Conservation (phyloP, 2,888 invertebrate species). For the Odontocerum albicorne region DNA sequence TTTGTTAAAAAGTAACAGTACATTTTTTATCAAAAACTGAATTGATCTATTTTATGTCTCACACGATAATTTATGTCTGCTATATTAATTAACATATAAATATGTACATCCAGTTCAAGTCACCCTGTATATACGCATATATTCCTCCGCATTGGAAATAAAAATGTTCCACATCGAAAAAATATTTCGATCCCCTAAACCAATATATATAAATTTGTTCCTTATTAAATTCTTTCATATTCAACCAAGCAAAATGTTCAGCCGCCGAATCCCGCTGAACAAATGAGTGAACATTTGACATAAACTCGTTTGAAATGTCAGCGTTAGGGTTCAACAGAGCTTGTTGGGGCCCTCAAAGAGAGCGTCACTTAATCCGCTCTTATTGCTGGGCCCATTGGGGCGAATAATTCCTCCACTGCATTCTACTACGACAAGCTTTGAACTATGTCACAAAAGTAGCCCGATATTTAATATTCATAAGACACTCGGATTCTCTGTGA, state of each 20-base stretch:
- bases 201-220: constrained; percentile 31
- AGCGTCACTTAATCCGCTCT: constrained; percentile 35
- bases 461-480: constrained; percentile 32
- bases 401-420: constrained; percentile 34
- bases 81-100: too few species aligned
- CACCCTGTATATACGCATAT: too few species aligned
- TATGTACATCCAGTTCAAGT: too few species aligned
- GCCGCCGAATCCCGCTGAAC: constrained; percentile 25
- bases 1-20: too few species aligned
- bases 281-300: constrained; percentile 34
- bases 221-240: constrained; percentile 35
- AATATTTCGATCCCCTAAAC: constrained; percentile 22
- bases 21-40: too few species aligned
- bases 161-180: constrained; percentile 11
- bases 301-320: constrained; percentile 35
- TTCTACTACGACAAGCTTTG: constrained; percentile 29
- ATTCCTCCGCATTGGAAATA: constrained; percentile 1
- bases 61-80: too few species aligned
- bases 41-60: too few species aligned
- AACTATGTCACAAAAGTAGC: constrained; percentile 19
- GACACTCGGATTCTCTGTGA: neutral
- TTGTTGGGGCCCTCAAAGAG: constrained; percentile 21
- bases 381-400: constrained; percentile 32
- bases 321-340: constrained; percentile 33
- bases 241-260: constrained; percentile 34